Percentiles rank a stretch among this genome's conserved stretches.
Evolutionary conservation across 2,888 invertebrate genomes (phyloP).

Genomic region (Dendrolimus houi): DNA sequence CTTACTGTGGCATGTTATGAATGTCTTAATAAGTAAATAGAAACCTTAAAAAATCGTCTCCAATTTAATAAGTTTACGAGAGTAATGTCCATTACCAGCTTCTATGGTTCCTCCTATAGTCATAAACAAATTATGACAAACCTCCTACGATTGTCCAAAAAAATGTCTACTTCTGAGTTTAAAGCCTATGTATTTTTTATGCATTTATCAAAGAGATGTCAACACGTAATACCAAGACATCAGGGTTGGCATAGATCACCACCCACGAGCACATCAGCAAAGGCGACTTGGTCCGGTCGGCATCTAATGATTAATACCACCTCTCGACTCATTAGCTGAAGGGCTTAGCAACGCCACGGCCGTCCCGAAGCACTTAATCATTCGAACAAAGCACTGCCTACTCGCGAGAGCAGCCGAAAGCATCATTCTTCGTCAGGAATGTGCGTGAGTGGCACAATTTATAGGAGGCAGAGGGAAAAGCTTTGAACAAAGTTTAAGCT

Average conservation of each 20-base stretch:
- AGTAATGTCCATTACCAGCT: too few relatives aligned
- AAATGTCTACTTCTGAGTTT: too few relatives aligned
- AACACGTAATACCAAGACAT: not conserved
- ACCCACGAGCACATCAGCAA: conserved; percentile 55
- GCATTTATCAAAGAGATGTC: not conserved
- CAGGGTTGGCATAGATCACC: conserved; percentile 19
- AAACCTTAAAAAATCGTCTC: too few relatives aligned
- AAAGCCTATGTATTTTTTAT: not conserved
- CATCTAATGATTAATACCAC: conserved; percentile 70
- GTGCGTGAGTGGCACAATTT: conserved; percentile 36
- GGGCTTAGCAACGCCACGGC: conserved; percentile 63
- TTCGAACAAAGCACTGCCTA: conserved; percentile 74
- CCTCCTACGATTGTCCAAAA: too few relatives aligned
- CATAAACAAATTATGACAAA: too few relatives aligned
- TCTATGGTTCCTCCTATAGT: too few relatives aligned
- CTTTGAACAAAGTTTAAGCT: too few relatives aligned
- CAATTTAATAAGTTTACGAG: too few relatives aligned
- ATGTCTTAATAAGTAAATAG: too few relatives aligned
- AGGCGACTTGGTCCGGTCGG: conserved; percentile 44
- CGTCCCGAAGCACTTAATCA: conserved; percentile 67
- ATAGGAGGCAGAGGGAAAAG: conserved; percentile 9
- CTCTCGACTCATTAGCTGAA: conserved; percentile 74
- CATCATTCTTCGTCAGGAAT: conserved; percentile 76
- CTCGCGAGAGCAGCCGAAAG: conserved; percentile 69
- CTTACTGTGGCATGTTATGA: too few relatives aligned